A percentile compares a stretch with the other conserved stretches of the same genome.
These are phyloP conservation scores for Ptiloglossa arizonensis DNA, from an alignment of 1,140 invertebrate species.

Conservation along the genomic window DNA sequence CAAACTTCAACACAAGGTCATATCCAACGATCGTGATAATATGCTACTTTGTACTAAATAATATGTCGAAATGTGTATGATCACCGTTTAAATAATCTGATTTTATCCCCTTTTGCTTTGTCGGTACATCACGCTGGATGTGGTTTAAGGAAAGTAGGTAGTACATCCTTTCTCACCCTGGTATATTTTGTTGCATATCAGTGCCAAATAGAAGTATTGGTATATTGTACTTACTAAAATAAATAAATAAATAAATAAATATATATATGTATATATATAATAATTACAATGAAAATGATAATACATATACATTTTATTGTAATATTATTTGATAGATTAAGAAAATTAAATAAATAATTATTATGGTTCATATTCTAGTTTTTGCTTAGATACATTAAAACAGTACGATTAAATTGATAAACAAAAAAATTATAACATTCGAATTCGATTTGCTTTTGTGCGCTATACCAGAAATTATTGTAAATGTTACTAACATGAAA, in stretches of 20 bases:
- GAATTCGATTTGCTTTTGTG: too few relatives aligned
- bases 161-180: background rate
- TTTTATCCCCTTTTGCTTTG: conserved; percentile 6
- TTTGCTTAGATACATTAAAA: too few relatives aligned
- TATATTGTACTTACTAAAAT: background rate
- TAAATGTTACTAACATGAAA: too few relatives aligned
- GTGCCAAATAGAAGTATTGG: background rate
- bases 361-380: too few relatives aligned
- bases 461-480: too few relatives aligned
- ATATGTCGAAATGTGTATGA: background rate
- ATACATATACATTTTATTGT: too few relatives aligned
- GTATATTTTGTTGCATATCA: background rate
- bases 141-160: background rate
- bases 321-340: too few relatives aligned
- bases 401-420: too few relatives aligned
- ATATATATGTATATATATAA: background rate
- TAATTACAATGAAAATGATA: background rate
- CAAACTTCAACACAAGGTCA: background rate
- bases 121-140: background rate
- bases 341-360: too few relatives aligned
- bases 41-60: background rate
- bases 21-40: background rate
- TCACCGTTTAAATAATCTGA: background rate
- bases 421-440: too few relatives aligned
- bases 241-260: background rate